Evolutionary conservation across 2,797 vertebrate species (phyloP), one percentile per base, ranked within the genome.

Genomic region (Orientallactaga sibirica): DNA sequence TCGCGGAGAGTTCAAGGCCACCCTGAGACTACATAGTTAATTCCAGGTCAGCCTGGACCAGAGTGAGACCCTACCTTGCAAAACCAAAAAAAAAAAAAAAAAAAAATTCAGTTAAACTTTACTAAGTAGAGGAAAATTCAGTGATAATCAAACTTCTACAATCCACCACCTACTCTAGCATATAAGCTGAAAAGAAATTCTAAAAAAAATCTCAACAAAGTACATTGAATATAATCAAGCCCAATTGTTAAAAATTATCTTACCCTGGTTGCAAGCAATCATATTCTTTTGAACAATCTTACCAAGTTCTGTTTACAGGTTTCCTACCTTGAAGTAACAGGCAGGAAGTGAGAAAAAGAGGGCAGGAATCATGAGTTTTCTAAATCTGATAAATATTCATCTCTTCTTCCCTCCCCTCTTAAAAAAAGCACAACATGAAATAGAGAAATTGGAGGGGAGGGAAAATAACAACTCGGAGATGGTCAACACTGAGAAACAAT

Each of bases 171-270:
- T 3, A 14, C 25, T 33, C 27, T 16, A 76, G 24, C 43, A 77
- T 18, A 29, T 27, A 76, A 48, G 24, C 27, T 22, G 6, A 14
- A 29, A 37, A 20, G 7, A 37, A 9, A 20, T 73, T 41, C 74
- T 86, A 64, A 91, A 90, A 88, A 94, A 79, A 41, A 12, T 73
- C 67, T 91, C 70, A 81, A 52, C 27, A 41, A 71, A n/a, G 16
- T 67, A 71, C 29, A 80, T 81, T 73, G 41, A 16, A 55, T 77
- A 77, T 62, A 81, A 91, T 73, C 88, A 93, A 70, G 27, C 14
- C 66, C 58, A 67, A 20, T 12, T 88, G 41, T 33, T 29, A 70
- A 93, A 91, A 76, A 18, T 33, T 14, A 85, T 37, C n/a, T 91
- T 24, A 71, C 33, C 81, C 16, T 20, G 33, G 93, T 15, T 64